Percentiles rank a stretch among this genome's conserved stretches.
phyloP scores from a whole-genome alignment of 2,113 vertebrate genomes.

The Pterocles burchelli region DNA sequence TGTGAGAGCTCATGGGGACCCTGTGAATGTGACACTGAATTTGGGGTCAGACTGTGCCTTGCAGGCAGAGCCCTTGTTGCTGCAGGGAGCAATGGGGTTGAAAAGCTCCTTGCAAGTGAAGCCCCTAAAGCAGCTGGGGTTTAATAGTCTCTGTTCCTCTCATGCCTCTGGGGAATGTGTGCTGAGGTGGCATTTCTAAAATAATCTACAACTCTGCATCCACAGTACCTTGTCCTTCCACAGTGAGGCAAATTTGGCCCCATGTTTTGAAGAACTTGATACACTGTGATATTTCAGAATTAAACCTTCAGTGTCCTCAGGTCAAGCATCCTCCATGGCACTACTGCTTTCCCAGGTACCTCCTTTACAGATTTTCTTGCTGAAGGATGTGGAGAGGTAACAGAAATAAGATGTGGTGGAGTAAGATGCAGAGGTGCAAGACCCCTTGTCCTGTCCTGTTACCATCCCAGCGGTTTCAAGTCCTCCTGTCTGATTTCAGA shows the following conservation, averaged over 20 bases:
- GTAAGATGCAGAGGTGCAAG: not conserved
- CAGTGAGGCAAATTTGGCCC: not conserved
- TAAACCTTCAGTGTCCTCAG: not conserved
- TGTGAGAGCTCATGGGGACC: not conserved
- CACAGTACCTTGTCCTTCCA: not conserved
- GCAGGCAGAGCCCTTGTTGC: not conserved
- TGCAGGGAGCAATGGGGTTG: accelerated
- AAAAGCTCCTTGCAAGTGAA: not conserved
- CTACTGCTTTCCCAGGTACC: not conserved
- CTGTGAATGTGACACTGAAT: not conserved
- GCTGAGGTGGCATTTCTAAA: not conserved
- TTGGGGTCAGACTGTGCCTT: not conserved
- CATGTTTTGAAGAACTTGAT: not conserved
- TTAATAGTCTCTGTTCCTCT: not conserved
- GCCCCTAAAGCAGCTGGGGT: not conserved
- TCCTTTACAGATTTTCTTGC: not conserved
- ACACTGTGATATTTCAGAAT: not conserved
- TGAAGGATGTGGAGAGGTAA: not conserved
- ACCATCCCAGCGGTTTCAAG: not conserved
- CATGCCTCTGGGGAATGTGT: accelerated
- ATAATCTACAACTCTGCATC: not conserved
- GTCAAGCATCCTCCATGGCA: not conserved
- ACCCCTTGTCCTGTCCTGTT: not conserved
- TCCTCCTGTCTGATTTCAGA: not conserved
- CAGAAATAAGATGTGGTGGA: not conserved